Conservation (phyloP, 2,113 vertebrate genomes). For the Peromyscus maniculatus region DNA sequence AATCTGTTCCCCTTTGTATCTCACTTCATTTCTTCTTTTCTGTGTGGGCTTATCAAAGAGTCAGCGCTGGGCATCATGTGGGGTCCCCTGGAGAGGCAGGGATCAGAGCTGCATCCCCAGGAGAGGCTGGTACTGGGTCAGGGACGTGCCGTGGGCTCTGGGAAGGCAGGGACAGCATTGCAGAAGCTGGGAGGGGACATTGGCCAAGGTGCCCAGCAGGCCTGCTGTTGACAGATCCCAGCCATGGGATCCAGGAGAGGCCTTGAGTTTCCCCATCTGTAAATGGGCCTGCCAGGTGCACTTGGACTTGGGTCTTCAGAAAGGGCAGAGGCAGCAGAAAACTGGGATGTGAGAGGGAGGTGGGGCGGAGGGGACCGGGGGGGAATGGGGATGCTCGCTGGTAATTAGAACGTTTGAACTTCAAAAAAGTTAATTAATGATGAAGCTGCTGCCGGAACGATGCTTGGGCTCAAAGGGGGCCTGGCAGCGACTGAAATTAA, state of each 20-base stretch:
- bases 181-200: neutral
- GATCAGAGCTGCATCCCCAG: neutral
- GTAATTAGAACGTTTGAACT: constrained; percentile 87
- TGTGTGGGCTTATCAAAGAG: neutral
- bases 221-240: neutral
- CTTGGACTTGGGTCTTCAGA: neutral
- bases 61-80: neutral
- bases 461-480: constrained; percentile 82
- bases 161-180: neutral
- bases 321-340: constrained; percentile 48
- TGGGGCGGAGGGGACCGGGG: neutral
- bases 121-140: neutral
- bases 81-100: neutral
- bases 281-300: neutral
- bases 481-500: constrained; percentile 87
- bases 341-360: neutral
- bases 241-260: neutral
- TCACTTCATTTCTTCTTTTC: neutral
- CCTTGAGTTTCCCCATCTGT: neutral
- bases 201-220: neutral
- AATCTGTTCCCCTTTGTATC: neutral
- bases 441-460: constrained; percentile 83
- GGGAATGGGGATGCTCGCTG: constrained; percentile 49
- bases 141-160: neutral
- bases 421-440: constrained; percentile 89